Base-by-base conservation (phyloP, 2,113 vertebrate species). In the Trogon melanurus region DNA sequence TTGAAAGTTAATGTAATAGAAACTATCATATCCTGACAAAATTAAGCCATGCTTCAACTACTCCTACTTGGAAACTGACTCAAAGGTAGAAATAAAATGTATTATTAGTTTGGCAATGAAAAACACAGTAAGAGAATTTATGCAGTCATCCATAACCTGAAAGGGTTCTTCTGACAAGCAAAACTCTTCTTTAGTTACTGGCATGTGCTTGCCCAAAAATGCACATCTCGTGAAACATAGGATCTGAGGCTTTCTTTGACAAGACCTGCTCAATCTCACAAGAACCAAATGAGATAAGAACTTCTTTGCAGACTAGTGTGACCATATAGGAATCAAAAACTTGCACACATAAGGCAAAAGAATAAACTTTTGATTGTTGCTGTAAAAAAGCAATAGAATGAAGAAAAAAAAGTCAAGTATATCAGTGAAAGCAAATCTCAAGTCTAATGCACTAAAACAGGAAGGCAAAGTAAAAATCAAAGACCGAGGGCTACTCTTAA, bases 1-100 rank as follows among this genome's bases (percentile, higher is more conserved):
- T 82, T 95, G 79, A 67, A 95, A 92, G n/a, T 86, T 90, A 92
- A 91, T 65, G 72, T 58, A 92, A 94, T 45, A 92, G 79, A 89
- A 94, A 67, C 76, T 67, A 96, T 51, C 58, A 82, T 26, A 89
- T 45, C 57, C 82, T 92, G 81, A 88, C 48, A 91, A 93, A 92
- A 96, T 92, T 86, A 96, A 94, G 81, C 58, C 74, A 61, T 84
- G 62, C 66, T 96, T 96, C 91, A 93, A 75, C 72, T 79, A 79
- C 45, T 96, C 11, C 57, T 79, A 74, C 84, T 79, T 94, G 51
- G 34, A 94, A 97, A 61, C 50, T 82, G 50, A 89, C 66, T 92
- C 58, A 82, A 95, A 81, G 34, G 32, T 61, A 78, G 53, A 94
- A 93, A 86, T 82, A 93, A 94, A 94, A 88, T 64, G n/a, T 86